Percentiles rank a stretch among this genome's conserved stretches.
phyloP scores from a whole-genome alignment of 2,888 invertebrate genomes.

The Meganola albula region DNA sequence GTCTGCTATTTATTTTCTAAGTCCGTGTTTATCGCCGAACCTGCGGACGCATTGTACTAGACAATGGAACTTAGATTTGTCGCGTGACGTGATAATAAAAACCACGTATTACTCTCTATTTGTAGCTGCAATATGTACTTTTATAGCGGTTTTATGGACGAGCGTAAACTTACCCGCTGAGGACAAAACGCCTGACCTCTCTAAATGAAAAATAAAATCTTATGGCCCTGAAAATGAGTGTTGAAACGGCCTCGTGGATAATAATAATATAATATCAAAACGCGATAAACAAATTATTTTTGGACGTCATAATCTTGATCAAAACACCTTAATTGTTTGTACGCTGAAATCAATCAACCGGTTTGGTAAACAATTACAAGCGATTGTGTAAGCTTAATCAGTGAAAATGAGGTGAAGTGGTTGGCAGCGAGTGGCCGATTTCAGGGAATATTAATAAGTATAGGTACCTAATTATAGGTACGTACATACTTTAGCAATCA shows the following conservation, averaged over 20 bases:
- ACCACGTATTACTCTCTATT: conserved; percentile 44
- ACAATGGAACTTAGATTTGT: conserved; percentile 58
- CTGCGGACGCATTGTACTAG: conserved; percentile 50
- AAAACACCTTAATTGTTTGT: conserved; percentile 46
- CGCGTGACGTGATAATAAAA: conserved; percentile 54
- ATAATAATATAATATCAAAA: too few relatives aligned
- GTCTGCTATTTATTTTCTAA: conserved; percentile 70
- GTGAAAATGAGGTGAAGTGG: conserved; percentile 38
- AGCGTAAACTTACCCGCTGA: conserved; percentile 39
- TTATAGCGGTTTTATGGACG: conserved; percentile 41
- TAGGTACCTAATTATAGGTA: too few relatives aligned
- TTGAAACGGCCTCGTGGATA: too few relatives aligned
- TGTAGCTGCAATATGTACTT: conserved; percentile 44
- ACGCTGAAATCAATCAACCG: conserved; percentile 36
- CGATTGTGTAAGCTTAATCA: conserved; percentile 29
- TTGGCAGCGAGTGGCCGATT: neutral
- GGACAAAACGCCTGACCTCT: conserved; percentile 25
- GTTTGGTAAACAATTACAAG: conserved; percentile 45
- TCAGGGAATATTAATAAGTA: too few relatives aligned
- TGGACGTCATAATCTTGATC: conserved; percentile 35
- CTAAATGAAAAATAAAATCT: conserved; percentile 17
- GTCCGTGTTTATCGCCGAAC: conserved; percentile 57
- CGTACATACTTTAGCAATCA: too few relatives aligned
- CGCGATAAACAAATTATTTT: conserved; percentile 34
- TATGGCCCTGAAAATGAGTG: too few relatives aligned